Conservation (phyloP, 1,140 invertebrate species). For the Sitophilus oryzae region DNA sequence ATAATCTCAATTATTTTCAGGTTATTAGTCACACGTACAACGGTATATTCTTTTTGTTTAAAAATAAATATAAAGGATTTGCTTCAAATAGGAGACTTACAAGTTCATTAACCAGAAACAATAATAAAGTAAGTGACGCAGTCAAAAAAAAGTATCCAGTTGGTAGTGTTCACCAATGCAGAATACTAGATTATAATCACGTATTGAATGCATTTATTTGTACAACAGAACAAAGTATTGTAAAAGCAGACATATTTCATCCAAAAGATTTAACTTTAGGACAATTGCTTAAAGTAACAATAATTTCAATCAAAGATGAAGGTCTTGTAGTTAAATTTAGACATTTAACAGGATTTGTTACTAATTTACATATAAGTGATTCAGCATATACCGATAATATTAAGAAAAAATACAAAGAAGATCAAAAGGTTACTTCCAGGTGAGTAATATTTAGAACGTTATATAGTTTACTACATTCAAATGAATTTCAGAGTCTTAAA, state of each 20-base stretch:
- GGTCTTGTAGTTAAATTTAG: slow-evolving; percentile 44
- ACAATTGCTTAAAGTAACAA: slow-evolving; percentile 46
- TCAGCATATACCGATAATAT: slow-evolving; percentile 31
- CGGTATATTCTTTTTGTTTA: slow-evolving; percentile 53
- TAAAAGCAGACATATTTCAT: slow-evolving; percentile 49
- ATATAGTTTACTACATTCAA: slow-evolving; percentile 1
- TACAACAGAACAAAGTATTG: slow-evolving; percentile 49
- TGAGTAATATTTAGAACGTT: slow-evolving; percentile 15
- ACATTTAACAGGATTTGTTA: slow-evolving; percentile 41
- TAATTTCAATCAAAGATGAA: slow-evolving; percentile 41
- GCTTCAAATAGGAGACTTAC: slow-evolving; percentile 45
- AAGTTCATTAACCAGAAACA: slow-evolving; percentile 12
- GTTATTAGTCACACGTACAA: slow-evolving; percentile 45
- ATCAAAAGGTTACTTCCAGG: slow-evolving; percentile 46
- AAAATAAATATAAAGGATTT: slow-evolving; percentile 50
- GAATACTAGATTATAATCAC: slow-evolving; percentile 52
- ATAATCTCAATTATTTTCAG: slow-evolving; percentile 9
- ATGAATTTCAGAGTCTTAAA: slow-evolving; percentile 25
- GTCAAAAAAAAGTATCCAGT: slow-evolving; percentile 45
- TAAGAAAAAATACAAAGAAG: slow-evolving; percentile 43
- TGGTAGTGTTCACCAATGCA: slow-evolving; percentile 51
- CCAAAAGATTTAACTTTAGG: slow-evolving; percentile 50
- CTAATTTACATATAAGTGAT: slow-evolving; percentile 38
- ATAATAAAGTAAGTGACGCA: slow-evolving; percentile 40
- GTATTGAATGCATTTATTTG: slow-evolving; percentile 55